Evolutionary conservation across 2,113 vertebrate genomes (phyloP), one percentile per base, ranked within the genome.

Genomic region (Nyctereutes procyonoides): DNA sequence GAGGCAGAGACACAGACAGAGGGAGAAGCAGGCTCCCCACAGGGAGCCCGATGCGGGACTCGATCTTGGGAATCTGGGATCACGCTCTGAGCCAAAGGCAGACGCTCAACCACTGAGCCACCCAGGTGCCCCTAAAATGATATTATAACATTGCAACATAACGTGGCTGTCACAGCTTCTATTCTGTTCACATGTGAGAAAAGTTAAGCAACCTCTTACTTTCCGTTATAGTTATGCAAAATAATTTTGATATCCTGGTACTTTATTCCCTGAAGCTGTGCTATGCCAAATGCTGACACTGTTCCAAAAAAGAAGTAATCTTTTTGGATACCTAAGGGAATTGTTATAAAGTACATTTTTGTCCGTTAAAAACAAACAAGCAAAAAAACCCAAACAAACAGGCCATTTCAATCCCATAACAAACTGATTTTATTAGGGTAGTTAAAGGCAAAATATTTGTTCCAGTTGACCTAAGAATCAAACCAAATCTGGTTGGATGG

Each of bases 381-480:
- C 14, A 76, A 95, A 43, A 43, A 71, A n/a, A 74, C 48, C 81
- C 62, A 63, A 94, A 60, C 56, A 58, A n/a, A 74, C 51, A 87
- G 69, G 38, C 8, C 65, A 90, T 53, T 86, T 90, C 87, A 80
- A 58, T 56, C 35, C 28, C 38, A 67, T n/a, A 73, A 67, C 11
- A 86, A 65, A 90, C 19, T 60, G 9, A 83, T 74, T 96, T 92
- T 80, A 82, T 30, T 43, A 67, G 74, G 15, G 55, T 81, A 87
- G 71, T 90, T 90, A 90, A 86, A 62, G 56, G 84, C 43, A 81
- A 93, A 92, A 19, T 76, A 77, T 65, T 88, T 93, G 69, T 85
- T 95, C 35, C 56, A 62, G 63, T 51, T 80, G 43, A 95, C 32
- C 90, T 73, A 88, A 89, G 82, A 96, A 87, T 85, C 74, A 98